A percentile compares a stretch with the other conserved stretches of the same genome.
phyloP scores from a whole-genome alignment of 2,113 vertebrate genomes.

The Jaculus jaculus region DNA sequence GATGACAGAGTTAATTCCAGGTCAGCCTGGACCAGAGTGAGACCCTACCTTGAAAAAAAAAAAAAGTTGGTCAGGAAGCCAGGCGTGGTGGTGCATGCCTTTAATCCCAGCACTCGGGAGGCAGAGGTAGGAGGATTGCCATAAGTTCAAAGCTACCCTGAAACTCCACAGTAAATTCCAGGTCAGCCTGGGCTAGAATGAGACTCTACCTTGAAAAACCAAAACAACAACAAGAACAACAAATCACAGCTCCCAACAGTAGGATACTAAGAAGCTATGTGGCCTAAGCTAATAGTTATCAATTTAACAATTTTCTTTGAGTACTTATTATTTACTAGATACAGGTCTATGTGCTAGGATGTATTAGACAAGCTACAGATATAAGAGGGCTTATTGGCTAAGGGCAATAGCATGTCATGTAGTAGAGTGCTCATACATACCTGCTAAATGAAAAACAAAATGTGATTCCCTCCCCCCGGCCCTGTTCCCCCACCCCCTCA shows the following conservation, averaged over 20 bases:
- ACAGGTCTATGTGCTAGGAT: slow-evolving; percentile 5
- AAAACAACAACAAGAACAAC: no score
- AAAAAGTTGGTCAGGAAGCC: no score
- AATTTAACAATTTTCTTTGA: slow-evolving; percentile 33
- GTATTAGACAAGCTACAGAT: background rate
- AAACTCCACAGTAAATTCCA: no score
- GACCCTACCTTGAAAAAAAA: no score
- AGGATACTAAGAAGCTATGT: background rate
- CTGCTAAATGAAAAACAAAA: slow-evolving; percentile 50
- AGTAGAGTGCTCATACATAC: background rate
- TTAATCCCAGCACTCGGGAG: no score
- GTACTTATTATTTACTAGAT: background rate
- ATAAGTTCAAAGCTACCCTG: no score
- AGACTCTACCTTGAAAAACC: no score
- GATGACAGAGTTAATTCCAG: no score
- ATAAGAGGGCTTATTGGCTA: background rate
- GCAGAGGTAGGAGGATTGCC: no score
- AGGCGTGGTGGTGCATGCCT: no score
- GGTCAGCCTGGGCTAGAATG: no score
- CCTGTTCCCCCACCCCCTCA: background rate
- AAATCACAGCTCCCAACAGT: background rate
- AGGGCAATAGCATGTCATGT: background rate
- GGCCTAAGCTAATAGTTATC: background rate
- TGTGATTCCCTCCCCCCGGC: background rate
- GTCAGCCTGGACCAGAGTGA: no score